Evolutionary conservation across 2,888 invertebrate genomes (phyloP).

Genomic region (Platynereis dumerilii): DNA sequence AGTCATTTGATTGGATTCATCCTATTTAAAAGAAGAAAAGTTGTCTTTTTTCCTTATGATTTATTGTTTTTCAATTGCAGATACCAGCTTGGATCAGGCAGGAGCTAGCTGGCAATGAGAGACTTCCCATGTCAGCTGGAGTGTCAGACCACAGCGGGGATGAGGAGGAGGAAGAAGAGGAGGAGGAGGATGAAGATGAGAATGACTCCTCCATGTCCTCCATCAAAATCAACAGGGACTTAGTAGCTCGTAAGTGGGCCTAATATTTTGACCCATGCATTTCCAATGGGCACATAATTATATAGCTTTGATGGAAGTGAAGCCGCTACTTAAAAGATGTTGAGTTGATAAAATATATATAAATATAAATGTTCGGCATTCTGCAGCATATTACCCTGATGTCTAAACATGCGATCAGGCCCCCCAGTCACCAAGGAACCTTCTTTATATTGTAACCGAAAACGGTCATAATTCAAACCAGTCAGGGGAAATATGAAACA

Average conservation of each 20-base stretch:
- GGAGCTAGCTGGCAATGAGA: conserved; percentile 47
- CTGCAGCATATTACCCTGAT: no score
- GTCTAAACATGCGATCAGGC: no score
- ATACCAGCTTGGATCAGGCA: conserved; percentile 57
- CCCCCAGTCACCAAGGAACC: no score
- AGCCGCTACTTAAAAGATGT: no score
- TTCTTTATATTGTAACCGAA: no score
- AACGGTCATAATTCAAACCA: no score
- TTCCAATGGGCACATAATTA: background rate
- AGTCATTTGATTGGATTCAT: background rate
- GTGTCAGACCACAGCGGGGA: conserved; percentile 50
- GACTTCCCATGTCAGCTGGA: conserved; percentile 31
- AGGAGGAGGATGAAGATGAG: conserved; percentile 22
- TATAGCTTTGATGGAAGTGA: no score
- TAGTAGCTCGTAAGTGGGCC: conserved; percentile 30
- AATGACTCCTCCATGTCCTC: conserved; percentile 52
- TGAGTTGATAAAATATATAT: no score
- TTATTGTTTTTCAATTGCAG: conserved; percentile 31
- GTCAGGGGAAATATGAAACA: no score
- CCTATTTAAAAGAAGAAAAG: background rate
- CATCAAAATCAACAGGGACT: conserved; percentile 53
- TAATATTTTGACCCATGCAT: background rate
- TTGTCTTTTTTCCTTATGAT: background rate
- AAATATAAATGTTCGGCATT: no score
- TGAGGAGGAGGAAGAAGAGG: conserved; percentile 27